These are phyloP conservation scores for Lutjanus erythropterus DNA, from an alignment of 2,113 vertebrate genomes.

Conservation along the genomic window DNA sequence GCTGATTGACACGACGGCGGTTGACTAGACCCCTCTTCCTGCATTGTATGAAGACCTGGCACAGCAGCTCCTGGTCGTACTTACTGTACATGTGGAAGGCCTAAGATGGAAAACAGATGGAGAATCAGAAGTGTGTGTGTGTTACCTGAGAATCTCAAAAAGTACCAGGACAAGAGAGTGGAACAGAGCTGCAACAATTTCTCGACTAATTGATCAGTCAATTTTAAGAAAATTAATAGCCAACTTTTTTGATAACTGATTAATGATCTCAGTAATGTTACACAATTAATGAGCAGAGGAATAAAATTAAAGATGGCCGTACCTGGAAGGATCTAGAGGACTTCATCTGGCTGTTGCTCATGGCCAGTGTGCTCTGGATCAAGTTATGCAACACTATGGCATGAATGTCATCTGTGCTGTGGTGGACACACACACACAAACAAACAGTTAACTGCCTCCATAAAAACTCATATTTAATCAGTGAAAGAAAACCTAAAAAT, in stretches of 20 bases:
- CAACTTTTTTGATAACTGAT: too few relatives aligned
- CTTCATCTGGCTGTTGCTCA: conserved; percentile 94
- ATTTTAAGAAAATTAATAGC: too few relatives aligned
- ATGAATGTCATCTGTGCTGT: conserved; percentile 91
- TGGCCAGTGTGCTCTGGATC: conserved; percentile 94
- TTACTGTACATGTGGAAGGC: conserved; percentile 92
- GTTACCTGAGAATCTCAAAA: neutral
- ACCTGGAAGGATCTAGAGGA: conserved; percentile 93
- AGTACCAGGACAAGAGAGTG: too few relatives aligned
- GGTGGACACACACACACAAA: conserved; percentile 44
- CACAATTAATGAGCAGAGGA: neutral
- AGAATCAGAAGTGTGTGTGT: neutral
- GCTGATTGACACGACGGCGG: conserved; percentile 89
- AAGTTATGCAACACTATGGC: conserved; percentile 92
- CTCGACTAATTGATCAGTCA: too few relatives aligned
- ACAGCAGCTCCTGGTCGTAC: conserved; percentile 90
- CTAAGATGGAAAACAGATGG: conserved; percentile 71
- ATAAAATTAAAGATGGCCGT: neutral
- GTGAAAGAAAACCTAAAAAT: neutral
- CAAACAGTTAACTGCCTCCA: neutral
- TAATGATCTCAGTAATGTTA: too few relatives aligned
- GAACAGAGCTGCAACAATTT: too few relatives aligned
- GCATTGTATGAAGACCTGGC: conserved; percentile 89
- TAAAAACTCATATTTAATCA: neutral
- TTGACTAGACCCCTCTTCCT: conserved; percentile 92